phyloP scores from a whole-genome alignment of 2,797 vertebrate species.

The Loris lydekkerianus region DNA sequence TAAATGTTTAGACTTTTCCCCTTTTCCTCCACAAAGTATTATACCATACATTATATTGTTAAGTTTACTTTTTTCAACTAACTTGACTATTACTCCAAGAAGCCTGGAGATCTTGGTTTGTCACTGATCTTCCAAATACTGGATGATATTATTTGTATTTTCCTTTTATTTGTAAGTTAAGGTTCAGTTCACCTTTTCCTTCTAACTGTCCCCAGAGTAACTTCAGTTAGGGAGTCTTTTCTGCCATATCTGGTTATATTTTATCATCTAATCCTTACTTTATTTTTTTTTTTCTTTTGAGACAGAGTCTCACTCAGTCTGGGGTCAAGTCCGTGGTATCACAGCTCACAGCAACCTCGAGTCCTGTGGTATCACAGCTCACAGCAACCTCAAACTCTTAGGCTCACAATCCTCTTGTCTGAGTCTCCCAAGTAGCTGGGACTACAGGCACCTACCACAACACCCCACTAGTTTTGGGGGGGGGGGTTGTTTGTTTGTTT shows the following conservation, averaged over 20 bases:
- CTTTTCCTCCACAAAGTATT: neutral
- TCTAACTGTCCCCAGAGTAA: neutral
- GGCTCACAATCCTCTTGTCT: too few species aligned
- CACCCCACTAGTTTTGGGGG: too few species aligned
- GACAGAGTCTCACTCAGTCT: too few species aligned
- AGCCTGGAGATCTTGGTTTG: neutral
- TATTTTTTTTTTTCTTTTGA: too few species aligned
- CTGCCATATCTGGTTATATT: neutral
- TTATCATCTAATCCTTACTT: neutral
- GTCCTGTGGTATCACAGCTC: too few species aligned
- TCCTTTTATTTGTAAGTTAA: slow-evolving; percentile 31
- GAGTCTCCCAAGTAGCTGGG: too few species aligned
- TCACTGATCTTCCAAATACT: slow-evolving; percentile 14
- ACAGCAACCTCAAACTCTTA: too few species aligned
- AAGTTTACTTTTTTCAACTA: slow-evolving; percentile 3
- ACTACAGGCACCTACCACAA: too few species aligned
- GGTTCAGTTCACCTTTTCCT: slow-evolving; percentile 23
- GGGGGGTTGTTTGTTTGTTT: too few species aligned
- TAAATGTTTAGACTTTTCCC: neutral
- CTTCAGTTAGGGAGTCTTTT: slow-evolving; percentile 13
- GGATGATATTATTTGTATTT: neutral
- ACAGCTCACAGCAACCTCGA: too few species aligned
- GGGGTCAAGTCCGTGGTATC: too few species aligned
- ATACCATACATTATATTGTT: neutral
- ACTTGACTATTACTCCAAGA: neutral